Base-by-base conservation (phyloP, 1,140 invertebrate genomes). In the Streblospio benedicti region DNA sequence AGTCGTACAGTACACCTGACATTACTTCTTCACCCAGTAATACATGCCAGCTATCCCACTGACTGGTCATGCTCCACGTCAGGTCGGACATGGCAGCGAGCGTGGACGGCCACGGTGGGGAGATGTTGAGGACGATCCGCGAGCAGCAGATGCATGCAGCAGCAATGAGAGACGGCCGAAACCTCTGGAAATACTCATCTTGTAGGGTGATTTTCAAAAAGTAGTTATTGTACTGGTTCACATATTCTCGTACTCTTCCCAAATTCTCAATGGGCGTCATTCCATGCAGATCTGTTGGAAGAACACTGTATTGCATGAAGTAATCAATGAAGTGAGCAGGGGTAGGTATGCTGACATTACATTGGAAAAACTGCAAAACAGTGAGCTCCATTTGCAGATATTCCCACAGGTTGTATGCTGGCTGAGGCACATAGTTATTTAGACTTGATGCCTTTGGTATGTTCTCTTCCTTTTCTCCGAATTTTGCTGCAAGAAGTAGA, bases 401-500 rank as follows among this genome's bases (percentile, higher is more conserved):
- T 1, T 81, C 80, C 43, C 75, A 69, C 1, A 76, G 73, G 20
- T 76, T 77, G 9, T 83, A 75, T 2, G 76, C 77, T 72, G 1
- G 73, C 73, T 20, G 76, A 76, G 59, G 61, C 4, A 67, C 53
- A 25, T 76, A 71, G 53, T 73, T 70, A 49, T 80, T 77, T 18
- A 83, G 66, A 6, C 75, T 77, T 33, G 76, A 77, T 27, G 80
- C 67, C 5, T 77, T 79, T 27, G 82, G 81, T 1, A 80, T 76
- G 12, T 72, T 67, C 47, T 75, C 76, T 65, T 80, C 77, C 44
- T 81, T 78, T 62, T 83, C 81, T 70, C 83, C 82, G 67, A 80
- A 81, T 74, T 84, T 84, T 14, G 80, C 83, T 83, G 81, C 80
- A 32, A 83, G 67, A 65, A 79, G 75, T 23, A 83, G 67, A 65